A percentile compares a stretch with the other conserved stretches of the same genome.
phyloP scores from a whole-genome alignment of 2,888 invertebrate genomes.

The Gymnocheta viridis region DNA sequence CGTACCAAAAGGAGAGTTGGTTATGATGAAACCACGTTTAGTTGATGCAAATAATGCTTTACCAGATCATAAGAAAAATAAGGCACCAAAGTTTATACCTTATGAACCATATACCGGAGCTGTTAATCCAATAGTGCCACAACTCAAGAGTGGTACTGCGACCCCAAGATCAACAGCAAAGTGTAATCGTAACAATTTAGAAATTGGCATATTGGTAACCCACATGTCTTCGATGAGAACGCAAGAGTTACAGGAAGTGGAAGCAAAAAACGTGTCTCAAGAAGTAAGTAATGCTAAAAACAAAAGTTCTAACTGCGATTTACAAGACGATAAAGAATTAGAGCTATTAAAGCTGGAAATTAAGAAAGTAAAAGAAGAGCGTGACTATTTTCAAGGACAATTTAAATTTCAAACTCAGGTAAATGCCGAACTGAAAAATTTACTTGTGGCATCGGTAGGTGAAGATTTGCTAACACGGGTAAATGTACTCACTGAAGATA shows the following conservation, averaged over 20 bases:
- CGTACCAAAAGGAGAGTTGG: slow-evolving; percentile 84
- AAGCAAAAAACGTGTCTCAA: slow-evolving; percentile 76
- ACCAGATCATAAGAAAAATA: slow-evolving; percentile 78
- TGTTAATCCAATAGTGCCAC: slow-evolving; percentile 88
- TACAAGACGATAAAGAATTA: slow-evolving; percentile 63
- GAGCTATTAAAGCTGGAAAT: slow-evolving; percentile 73
- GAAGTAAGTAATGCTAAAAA: slow-evolving; percentile 75
- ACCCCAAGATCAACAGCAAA: slow-evolving; percentile 71
- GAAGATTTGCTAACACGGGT: slow-evolving; percentile 95
- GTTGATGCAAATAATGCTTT: slow-evolving; percentile 75
- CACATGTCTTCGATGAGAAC: slow-evolving; percentile 88
- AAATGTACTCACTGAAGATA: slow-evolving; percentile 95
- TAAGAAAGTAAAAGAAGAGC: slow-evolving; percentile 85
- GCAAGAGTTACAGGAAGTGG: slow-evolving; percentile 84
- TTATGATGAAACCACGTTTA: slow-evolving; percentile 86
- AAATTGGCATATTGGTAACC: slow-evolving; percentile 86
- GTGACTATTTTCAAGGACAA: slow-evolving; percentile 89
- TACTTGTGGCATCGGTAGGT: slow-evolving; percentile 96
- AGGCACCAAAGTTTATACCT: slow-evolving; percentile 92
- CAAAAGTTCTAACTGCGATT: slow-evolving; percentile 66
- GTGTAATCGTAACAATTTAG: slow-evolving; percentile 84
- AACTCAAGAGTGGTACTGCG: slow-evolving; percentile 68
- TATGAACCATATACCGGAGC: slow-evolving; percentile 95
- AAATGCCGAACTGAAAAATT: slow-evolving; percentile 94
- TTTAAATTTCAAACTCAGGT: slow-evolving; percentile 94